These are phyloP conservation scores for Heliconius hewitsoni DNA, from an alignment of 1,140 invertebrate species.

Conservation along the genomic window DNA sequence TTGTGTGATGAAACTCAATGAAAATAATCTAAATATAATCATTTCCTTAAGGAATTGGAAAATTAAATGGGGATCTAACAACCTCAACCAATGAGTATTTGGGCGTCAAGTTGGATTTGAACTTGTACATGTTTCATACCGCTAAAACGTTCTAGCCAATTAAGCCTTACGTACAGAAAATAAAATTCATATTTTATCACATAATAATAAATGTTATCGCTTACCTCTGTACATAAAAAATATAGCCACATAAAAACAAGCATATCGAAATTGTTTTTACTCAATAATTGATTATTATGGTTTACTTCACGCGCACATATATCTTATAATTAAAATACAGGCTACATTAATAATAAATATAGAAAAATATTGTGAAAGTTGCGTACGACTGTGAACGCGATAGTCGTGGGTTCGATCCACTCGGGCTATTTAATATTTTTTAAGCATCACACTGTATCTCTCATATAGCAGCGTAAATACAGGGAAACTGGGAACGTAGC, in stretches of 20 bases:
- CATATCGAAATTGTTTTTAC: slow-evolving; percentile 22
- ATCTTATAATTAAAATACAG: background rate
- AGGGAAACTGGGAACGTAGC: no score
- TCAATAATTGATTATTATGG: slow-evolving; percentile 7
- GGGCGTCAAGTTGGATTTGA: background rate
- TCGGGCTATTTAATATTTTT: background rate
- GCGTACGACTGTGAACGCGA: background rate
- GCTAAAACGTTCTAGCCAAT: background rate
- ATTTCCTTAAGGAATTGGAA: no score
- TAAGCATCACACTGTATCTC: no score
- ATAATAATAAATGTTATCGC: slow-evolving; percentile 19
- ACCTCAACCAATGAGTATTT: no score
- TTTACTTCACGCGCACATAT: background rate
- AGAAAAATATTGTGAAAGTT: background rate
- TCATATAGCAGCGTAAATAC: no score
- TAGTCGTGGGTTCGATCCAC: background rate
- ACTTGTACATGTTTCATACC: background rate
- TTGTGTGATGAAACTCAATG: no score
- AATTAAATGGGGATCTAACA: no score
- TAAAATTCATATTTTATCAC: background rate
- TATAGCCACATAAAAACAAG: slow-evolving; percentile 23
- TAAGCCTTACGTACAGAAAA: background rate
- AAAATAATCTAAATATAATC: no score
- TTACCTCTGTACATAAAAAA: slow-evolving; percentile 25
- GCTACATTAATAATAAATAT: background rate